phyloP scores from a whole-genome alignment of 2,113 vertebrate genomes.

The Phocoena phocoena region DNA sequence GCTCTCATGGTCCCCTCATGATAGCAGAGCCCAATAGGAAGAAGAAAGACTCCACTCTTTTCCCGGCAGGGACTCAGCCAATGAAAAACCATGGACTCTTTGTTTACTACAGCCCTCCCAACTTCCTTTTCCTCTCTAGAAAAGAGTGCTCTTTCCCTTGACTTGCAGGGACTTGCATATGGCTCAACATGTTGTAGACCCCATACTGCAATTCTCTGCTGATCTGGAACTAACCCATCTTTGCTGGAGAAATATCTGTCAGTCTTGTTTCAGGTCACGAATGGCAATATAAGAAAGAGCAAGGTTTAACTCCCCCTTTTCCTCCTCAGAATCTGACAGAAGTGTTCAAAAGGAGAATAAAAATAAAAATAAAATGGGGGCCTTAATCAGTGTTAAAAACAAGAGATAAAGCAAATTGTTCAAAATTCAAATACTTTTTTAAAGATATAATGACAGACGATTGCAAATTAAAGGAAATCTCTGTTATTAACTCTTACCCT shows the following conservation, averaged over 20 bases:
- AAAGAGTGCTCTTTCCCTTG: neutral
- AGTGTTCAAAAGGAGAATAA: neutral
- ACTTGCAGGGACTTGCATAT: neutral
- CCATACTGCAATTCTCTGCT: neutral
- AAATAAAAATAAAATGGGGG: neutral
- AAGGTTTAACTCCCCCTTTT: neutral
- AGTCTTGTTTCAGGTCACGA: neutral
- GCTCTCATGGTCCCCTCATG: accelerated
- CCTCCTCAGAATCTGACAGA: neutral
- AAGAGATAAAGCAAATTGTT: neutral
- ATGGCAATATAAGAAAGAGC: neutral
- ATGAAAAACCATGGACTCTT: neutral
- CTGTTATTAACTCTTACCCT: neutral
- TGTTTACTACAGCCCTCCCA: neutral
- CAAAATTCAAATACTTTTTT: neutral
- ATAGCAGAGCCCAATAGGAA: neutral
- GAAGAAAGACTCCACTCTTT: neutral
- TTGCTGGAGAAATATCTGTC: neutral
- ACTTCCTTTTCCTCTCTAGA: neutral
- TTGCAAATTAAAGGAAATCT: neutral
- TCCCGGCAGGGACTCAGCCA: neutral
- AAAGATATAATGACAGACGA: neutral
- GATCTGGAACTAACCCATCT: neutral
- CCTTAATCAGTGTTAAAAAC: neutral
- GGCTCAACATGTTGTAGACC: neutral